Base-by-base conservation (phyloP, 1,140 invertebrate species). In the Tribolium madens region DNA sequence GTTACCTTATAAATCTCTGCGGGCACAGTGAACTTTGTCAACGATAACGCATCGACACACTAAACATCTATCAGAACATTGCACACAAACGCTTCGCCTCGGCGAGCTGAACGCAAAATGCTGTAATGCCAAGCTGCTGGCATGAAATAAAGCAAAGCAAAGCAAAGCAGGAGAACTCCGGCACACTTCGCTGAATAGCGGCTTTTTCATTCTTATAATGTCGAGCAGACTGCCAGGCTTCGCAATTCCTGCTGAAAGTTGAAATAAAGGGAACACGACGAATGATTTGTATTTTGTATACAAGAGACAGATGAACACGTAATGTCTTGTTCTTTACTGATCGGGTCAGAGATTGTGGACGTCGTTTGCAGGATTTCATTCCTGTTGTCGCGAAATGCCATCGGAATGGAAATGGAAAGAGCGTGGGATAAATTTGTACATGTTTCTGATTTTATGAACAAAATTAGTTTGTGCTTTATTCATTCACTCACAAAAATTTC, bases 191-290 rank as follows among this genome's bases (percentile, higher is more conserved):
- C 36, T 33, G 57, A 18, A 57, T 33, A 33, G 57, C 57, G 57
- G 57, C 26, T 33, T 64, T 64, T 64, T 33, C 57, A 33, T 64
- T 33, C 26, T 64, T 33, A 12, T 64, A 33, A 64, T 14, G 26
- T 14, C 57, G 57, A 64, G 2, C 57, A 64, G 57, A 64, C 57
- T 64, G 57, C 57, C n/a, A 33, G 57, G 33, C 57, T 36, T 64
- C 26, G 57, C 52, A 26, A 64, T 64, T 57, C 10, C 31, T 26
- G 57, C 57, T 64, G 57, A 33, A 33, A 64, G 57, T 64, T 26
- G 21, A 21, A 57, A 57, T 17, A 57, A 53, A 57, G 15, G n/a
- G 36, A 26, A 57, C 52, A 21, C 52, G 21, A 15, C 48, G 12
- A 52, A n/a, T 17, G 52, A n/a, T 18, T 21, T 18, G 52, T 15